Percentiles rank a stretch among this genome's conserved stretches.
Evolutionary conservation across 2,797 vertebrate species (phyloP).

Genomic region (Melanogrammus aeglefinus): DNA sequence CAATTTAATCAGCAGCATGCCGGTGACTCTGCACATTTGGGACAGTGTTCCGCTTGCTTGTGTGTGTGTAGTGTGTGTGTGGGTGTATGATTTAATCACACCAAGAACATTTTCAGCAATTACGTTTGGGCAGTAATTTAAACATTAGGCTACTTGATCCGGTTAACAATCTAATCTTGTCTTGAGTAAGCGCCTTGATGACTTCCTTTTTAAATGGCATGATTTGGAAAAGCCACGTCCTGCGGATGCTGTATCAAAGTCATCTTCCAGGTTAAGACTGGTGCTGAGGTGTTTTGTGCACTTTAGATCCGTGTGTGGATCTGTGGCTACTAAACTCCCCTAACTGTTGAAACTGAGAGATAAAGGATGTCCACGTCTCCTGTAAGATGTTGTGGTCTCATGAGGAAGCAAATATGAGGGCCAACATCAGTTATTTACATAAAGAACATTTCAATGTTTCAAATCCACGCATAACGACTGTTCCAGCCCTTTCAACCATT

Average conservation of each 20-base stretch:
- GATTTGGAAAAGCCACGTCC: neutral
- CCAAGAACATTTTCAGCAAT: too few species aligned
- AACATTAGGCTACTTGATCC: constrained; percentile 3
- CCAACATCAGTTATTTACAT: too few species aligned
- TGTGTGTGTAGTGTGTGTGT: neutral
- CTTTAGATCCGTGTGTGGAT: neutral
- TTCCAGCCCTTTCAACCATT: too few species aligned
- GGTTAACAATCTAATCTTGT: neutral
- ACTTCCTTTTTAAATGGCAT: neutral
- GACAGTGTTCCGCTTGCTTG: neutral
- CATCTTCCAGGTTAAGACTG: neutral
- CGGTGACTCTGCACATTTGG: neutral
- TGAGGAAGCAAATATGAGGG: neutral
- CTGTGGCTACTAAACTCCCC: neutral
- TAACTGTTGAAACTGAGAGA: neutral
- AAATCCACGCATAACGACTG: too few species aligned
- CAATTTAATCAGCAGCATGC: neutral
- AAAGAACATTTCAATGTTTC: too few species aligned
- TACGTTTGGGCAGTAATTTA: neutral
- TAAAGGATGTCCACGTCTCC: neutral
- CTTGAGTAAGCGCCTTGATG: neutral
- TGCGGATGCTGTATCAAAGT: neutral
- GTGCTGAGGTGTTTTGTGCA: neutral
- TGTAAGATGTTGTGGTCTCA: neutral
- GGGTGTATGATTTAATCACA: neutral